phyloP scores from a whole-genome alignment of 2,888 invertebrate genomes.

The Electrophaes corylata region DNA sequence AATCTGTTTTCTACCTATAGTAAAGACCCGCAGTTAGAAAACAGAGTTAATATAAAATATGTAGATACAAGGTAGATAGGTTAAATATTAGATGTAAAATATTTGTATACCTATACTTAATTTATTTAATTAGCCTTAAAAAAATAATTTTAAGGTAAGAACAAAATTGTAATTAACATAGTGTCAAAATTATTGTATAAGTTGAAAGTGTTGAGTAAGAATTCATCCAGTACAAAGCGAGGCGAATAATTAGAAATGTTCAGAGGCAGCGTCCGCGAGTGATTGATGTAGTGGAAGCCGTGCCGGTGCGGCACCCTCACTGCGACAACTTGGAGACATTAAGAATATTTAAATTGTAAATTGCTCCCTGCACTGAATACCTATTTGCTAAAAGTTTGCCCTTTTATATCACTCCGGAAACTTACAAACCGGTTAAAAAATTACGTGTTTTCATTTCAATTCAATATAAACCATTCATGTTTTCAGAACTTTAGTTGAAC shows the following conservation, averaged over 20 bases:
- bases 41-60: too few relatives aligned
- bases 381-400: conserved; percentile 74
- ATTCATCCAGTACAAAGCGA: conserved; percentile 63
- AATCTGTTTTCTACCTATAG: too few relatives aligned
- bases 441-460: conserved; percentile 22
- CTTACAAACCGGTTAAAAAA: conserved; percentile 37
- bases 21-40: too few relatives aligned
- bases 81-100: too few relatives aligned
- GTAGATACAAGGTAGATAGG: too few relatives aligned
- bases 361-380: conserved; percentile 82
- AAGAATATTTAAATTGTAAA: conserved; percentile 84
- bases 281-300: conserved; percentile 83
- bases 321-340: conserved; percentile 81
- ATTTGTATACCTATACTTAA: too few relatives aligned
- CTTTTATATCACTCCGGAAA: conserved; percentile 58
- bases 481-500: not conserved
- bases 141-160: not conserved
- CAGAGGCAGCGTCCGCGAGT: conserved; percentile 79
- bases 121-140: not conserved
- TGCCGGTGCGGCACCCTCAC: conserved; percentile 57
- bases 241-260: conserved; percentile 83
- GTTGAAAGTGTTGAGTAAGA: conserved; percentile 50
- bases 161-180: conserved; percentile 1
- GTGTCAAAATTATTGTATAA: conserved; percentile 14
- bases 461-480: not conserved